These are phyloP conservation scores for Drosophila pruinosa DNA, from an alignment of 1,140 invertebrate species.

Conservation along the genomic window DNA sequence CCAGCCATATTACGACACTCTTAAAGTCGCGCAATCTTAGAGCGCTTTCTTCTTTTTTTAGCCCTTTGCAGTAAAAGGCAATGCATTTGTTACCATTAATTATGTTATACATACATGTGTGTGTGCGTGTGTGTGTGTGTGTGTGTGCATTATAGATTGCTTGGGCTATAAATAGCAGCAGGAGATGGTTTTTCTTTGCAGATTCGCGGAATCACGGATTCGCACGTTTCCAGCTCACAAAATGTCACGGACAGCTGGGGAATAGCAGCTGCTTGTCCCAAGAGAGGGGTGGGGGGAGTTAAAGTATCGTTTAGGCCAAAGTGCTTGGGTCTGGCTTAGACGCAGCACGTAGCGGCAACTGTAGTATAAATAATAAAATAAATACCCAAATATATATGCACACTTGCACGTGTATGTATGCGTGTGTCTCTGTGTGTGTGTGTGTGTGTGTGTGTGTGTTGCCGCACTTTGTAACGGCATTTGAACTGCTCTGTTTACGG, in stretches of 20 bases:
- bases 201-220: constrained; percentile 6
- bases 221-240: background rate
- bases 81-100: background rate
- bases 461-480: constrained; percentile 2
- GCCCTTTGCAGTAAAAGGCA: background rate
- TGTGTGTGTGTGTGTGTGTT: too few relatives aligned
- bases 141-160: too few relatives aligned
- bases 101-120: too few relatives aligned
- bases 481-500: constrained; percentile 6
- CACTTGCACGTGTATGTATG: constrained; percentile 7
- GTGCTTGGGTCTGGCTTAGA: constrained; percentile 35
- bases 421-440: background rate
- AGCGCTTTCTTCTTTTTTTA: background rate
- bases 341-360: constrained; percentile 64
- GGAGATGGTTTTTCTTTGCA: too few relatives aligned
- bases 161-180: background rate
- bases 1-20: constrained; percentile 39
- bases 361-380: constrained; percentile 77
- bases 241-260: constrained; percentile 17
- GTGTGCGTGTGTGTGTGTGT: too few relatives aligned
- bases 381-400: constrained; percentile 42
- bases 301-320: constrained; percentile 27
- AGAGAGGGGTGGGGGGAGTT: background rate
- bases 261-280: background rate
- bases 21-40: constrained; percentile 29